Evolutionary conservation across 1,140 invertebrate genomes (phyloP), one percentile per base, ranked within the genome.

Genomic region (Panulirus ornatus): DNA sequence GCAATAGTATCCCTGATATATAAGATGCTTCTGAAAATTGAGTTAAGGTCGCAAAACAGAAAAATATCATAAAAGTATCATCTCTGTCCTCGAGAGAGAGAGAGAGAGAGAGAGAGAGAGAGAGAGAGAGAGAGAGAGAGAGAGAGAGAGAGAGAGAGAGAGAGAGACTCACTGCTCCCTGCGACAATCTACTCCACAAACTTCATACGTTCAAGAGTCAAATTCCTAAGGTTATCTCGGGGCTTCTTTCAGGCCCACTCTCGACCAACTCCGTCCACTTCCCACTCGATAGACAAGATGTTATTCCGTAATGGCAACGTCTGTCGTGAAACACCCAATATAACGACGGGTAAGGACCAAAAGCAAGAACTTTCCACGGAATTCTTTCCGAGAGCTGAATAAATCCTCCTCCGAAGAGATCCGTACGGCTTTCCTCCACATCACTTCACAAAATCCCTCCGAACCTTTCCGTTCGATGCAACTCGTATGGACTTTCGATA

Each of bases 71-170:
- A n/a, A n/a, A n/a, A n/a, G n/a, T n/a, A n/a, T n/a, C n/a, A n/a
- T n/a, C n/a, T n/a, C n/a, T n/a, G n/a, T n/a, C n/a, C n/a, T n/a
- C n/a, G n/a, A 54, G 51, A 2, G 9, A 11, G n/a, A 19, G 1
- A 0, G 9, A 22, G 16, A 6, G 58, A 63, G 5, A 19, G 14
- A 27, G 58, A 63, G 58, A 27, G 58, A 63, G 58, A 63, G 16
- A 27, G 51, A 58, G 51, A 58, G 51, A 58, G 51, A 58, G 51
- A 58, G 51, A 58, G 51, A 58, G 51, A 58, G 51, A 58, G 58
- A 30, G n/a, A 66, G 58, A 30, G 58, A 66, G 58, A 66, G 58
- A 66, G 58, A 58, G 58, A 66, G 27, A 66, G 58, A 66, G 58
- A 66, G 58, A 66, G 58, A 66, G 58, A 66, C 8, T 22, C 14